Base-by-base conservation (phyloP, 2,113 vertebrate genomes). In the Speoplatyrhinus poulsoni region DNA sequence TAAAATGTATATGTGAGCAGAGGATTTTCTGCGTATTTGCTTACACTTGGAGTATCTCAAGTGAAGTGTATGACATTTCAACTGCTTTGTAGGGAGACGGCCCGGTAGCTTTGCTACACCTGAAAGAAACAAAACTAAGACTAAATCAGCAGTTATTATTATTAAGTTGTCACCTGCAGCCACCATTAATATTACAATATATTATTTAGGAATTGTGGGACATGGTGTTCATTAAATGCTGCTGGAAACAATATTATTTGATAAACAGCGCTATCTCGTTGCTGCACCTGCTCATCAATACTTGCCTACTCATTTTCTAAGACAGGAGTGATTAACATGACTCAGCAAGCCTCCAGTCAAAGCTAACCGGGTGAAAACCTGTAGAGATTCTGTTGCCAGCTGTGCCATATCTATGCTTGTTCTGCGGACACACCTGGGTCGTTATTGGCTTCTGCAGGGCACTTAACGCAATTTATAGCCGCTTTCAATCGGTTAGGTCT, bases 41-140 rank as follows among this genome's bases (percentile, higher is more conserved):
- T 64, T 65, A 62, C 62, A 80, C n/a, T 62, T 73, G 12, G 11
- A 61, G 13, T 60, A 5, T 60, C 47, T 55, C 36, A 41, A 41
- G 36, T 65, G 16, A 61, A 48, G 48, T 26, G 65, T 36, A 26
- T 69, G 59, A 50, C 16, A 58, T 67, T 72, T 67, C 50, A 75
- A 76, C 32, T 19, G 41, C 47, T 52, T n/a, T 57, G 75, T 15
- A 13, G 58, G 52, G 67, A 79, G 70, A 62, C 58, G 57, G 73
- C 52, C 58, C 19, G 19, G 46, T 36, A 68, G 57, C 36, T 41
- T 41, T 41, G 36, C 36, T 41, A 7, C 89, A 67, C 80, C 90
- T 58, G 79, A 81, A 41, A 73, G 61, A 19, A 82, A 86, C 65
- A 75, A 89, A n/a, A 83, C 77, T 47, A 82, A 80, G 65, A 88